Evolutionary conservation across 2,113 vertebrate genomes (phyloP).

Genomic region (Epinephelus moara): DNA sequence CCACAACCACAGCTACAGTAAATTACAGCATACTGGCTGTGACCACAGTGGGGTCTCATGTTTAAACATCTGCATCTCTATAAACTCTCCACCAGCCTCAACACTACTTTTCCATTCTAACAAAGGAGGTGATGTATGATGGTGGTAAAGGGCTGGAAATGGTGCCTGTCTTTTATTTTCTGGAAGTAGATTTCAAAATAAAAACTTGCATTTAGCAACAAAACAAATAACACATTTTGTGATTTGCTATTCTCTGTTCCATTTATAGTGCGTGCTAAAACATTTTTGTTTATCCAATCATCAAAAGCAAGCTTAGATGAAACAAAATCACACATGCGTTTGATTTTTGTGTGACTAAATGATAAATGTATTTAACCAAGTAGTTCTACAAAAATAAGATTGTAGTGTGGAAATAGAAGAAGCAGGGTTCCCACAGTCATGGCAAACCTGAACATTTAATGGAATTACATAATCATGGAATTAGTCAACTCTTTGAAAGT

Average conservation of each 20-base stretch:
- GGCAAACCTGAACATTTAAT: too few relatives aligned
- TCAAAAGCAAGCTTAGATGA: not conserved
- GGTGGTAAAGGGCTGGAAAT: not conserved
- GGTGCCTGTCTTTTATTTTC: not conserved
- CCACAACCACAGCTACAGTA: slow-evolving; percentile 48
- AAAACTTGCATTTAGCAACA: not conserved
- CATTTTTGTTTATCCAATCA: not conserved
- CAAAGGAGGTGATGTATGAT: not conserved
- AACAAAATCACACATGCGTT: not conserved
- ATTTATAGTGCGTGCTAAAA: not conserved
- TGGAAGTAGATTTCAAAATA: not conserved
- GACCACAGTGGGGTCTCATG: slow-evolving; percentile 9
- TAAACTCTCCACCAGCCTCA: not conserved
- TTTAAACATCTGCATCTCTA: slow-evolving; percentile 9
- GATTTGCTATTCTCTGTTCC: not conserved
- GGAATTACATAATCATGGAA: too few relatives aligned
- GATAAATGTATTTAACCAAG: not conserved
- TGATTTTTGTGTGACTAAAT: not conserved
- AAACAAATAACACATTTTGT: not conserved
- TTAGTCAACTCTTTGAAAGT: too few relatives aligned
- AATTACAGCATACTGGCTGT: slow-evolving; percentile 22
- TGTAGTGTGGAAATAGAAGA: too few relatives aligned
- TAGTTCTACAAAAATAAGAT: not conserved
- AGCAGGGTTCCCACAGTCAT: too few relatives aligned
- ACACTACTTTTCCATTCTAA: not conserved